These are phyloP conservation scores for Calephelis perditalis DNA, from an alignment of 2,888 invertebrate species.

Conservation along the genomic window DNA sequence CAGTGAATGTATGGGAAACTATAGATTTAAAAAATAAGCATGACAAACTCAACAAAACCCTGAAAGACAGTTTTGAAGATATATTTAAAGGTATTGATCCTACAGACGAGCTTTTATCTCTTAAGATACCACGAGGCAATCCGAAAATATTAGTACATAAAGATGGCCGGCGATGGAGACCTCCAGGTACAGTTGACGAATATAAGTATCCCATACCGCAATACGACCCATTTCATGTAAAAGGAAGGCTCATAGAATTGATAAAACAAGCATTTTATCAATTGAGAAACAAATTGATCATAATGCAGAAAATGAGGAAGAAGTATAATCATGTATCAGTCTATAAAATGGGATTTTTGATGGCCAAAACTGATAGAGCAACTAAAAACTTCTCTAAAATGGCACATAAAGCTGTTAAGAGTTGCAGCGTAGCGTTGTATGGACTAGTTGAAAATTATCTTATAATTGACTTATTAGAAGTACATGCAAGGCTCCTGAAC, in stretches of 20 bases:
- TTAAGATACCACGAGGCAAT: constrained; percentile 38
- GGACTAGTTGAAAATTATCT: neutral
- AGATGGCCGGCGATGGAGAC: constrained; percentile 38
- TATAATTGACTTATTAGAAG: constrained; percentile 32
- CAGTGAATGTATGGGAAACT: constrained; percentile 37
- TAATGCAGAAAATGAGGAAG: constrained; percentile 43
- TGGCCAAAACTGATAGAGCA: constrained; percentile 43
- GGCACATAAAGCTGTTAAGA: constrained; percentile 30
- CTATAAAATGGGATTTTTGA: constrained; percentile 55
- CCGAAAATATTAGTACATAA: constrained; percentile 27
- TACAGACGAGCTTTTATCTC: constrained; percentile 41
- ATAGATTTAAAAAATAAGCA: constrained; percentile 35
- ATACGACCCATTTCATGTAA: constrained; percentile 33
- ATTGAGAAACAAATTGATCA: constrained; percentile 44
- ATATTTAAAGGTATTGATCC: constrained; percentile 40
- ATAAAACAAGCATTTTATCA: constrained; percentile 54
- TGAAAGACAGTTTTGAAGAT: constrained; percentile 34
- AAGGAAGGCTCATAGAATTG: constrained; percentile 42
- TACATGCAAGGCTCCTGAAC: constrained; percentile 37
- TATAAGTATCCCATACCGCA: neutral
- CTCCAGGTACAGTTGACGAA: constrained; percentile 19
- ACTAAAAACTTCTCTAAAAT: constrained; percentile 37
- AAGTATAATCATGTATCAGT: constrained; percentile 33
- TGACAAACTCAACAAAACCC: constrained; percentile 30
- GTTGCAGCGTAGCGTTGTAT: constrained; percentile 29